Base-by-base conservation (phyloP, 2,888 invertebrate species). In the Halocaridina rubra region DNA sequence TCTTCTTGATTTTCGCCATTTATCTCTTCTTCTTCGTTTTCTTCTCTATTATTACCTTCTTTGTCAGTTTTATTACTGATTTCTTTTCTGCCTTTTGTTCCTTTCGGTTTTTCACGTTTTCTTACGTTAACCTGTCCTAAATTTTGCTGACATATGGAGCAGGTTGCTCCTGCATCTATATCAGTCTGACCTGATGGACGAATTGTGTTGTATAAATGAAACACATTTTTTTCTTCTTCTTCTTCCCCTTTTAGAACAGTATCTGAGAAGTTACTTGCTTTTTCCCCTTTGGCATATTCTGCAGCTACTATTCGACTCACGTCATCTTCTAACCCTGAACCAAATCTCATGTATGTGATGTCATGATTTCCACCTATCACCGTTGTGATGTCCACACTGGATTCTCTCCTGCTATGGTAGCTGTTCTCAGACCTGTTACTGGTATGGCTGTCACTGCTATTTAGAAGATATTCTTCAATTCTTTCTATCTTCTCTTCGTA, bases 21-120 rank as follows among this genome's bases (percentile, higher is more conserved):
- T 46, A 90, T 90, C 29, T 90, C 89, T 33, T 89, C 88, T 10
- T 69, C 79, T 53, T 53, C 53, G 53, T 16, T 53, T 53, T 53
- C 53, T 53, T 53, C n/a, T n/a, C n/a, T n/a, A n/a, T n/a, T 53
- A 53, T 53, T 53, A n/a, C 53, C 53, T 71, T 27, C 46, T 89
- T 88, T 5, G 89, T 88, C 77, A 90, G 77, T 80, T 90, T 89
- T 22, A 10, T 19, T 64, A 24, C 53, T 27, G 32, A 10, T n/a
- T n/a, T 19, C 29, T 5, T n/a, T 33, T 61, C 22, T 24, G 46
- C n/a, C 75, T 30, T n/a, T 33, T 19, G 8, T 24, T 22, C 78
- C 33, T 61, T 30, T n/a, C 24, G 22, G 27, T 19, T 19, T 27
- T 30, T 19, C 57, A 16, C 32, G 7, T 1, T 61, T 61, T 19